A percentile compares a stretch with the other conserved stretches of the same genome.
Conservation (phyloP, 2,888 invertebrate species). For the Nesidiocoris tenuis region DNA sequence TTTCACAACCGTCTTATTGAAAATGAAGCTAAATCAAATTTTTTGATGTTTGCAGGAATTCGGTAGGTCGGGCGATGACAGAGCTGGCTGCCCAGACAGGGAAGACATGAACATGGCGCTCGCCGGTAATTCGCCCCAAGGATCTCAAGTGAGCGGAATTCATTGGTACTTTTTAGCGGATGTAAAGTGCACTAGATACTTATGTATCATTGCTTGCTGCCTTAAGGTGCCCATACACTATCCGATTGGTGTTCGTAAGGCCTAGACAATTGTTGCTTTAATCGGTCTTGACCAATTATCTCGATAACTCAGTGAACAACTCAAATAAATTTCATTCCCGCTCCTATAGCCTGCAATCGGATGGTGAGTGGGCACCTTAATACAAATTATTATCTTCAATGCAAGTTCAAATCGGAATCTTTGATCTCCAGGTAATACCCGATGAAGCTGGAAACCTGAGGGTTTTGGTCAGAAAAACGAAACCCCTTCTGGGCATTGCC, state of each 20-base stretch:
- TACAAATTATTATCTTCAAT: background rate
- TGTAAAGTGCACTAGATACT: too few relatives aligned
- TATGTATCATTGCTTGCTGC: too few relatives aligned
- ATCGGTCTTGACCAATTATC: too few relatives aligned
- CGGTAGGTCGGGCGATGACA: slow-evolving; percentile 46
- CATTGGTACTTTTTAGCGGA: too few relatives aligned
- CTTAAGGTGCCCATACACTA: too few relatives aligned
- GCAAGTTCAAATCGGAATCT: background rate
- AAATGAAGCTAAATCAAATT: background rate
- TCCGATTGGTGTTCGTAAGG: too few relatives aligned
- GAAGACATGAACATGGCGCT: slow-evolving; percentile 46
- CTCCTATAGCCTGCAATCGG: too few relatives aligned
- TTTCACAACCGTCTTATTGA: too few relatives aligned
- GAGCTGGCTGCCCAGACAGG: slow-evolving; percentile 41
- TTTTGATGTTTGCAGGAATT: slow-evolving; percentile 41
- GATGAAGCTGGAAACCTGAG: slow-evolving; percentile 86
- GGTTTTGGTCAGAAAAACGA: slow-evolving; percentile 88
- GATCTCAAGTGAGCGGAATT: slow-evolving; percentile 39
- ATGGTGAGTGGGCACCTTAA: too few relatives aligned
- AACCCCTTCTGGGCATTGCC: slow-evolving; percentile 92
- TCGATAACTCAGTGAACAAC: too few relatives aligned
- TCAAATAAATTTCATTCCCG: too few relatives aligned
- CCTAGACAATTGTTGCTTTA: too few relatives aligned
- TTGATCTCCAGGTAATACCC: slow-evolving; percentile 63
- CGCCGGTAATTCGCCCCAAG: slow-evolving; percentile 41